Evolutionary conservation across 2,113 vertebrate species (phyloP), one percentile per base, ranked within the genome.

Genomic region (Baryphthengus martii): DNA sequence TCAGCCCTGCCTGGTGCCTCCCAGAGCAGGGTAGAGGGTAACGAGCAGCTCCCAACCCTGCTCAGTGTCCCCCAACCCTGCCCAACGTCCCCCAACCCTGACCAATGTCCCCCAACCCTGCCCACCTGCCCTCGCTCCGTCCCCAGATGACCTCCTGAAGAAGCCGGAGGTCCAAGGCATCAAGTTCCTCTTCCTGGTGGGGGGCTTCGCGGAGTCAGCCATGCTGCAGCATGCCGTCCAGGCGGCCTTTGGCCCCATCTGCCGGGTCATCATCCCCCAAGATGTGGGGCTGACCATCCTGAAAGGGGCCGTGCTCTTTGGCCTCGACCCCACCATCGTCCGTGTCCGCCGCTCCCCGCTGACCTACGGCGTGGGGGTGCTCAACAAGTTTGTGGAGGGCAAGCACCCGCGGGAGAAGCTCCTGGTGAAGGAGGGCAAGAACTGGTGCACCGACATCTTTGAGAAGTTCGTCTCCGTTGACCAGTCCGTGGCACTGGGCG

Each of bases 401-500:
- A 98, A 99, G 50, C 99, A 99, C 96, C 99, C 99, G 0, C 97
- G 96, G 0, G 99, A 99, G 62, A 99, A 99, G 94, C 98, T 99
- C 63, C 97, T 99, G 94, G 97, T 99, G 31, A 99, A 99, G 90
- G 99, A 99, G 2, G 99, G 99, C 10, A 98, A 98, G n/a, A 98
- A 98, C 83, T 99, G 99, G 99, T 99, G 99, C 98, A 99, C 99
- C 0, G 99, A 99, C 93, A 98, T 99, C 97, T 98, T 99, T 1
- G 99, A 99, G 96, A 98, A 99, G 95, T 99, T 99, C 6, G 99
- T 99, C 33, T 98, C 97, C 0, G 98, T 99, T 0, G 99, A 99
- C 93, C 99, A 99, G 95, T 99, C 99, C 0, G 99, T 99, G 97
- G 99, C 99, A 0, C 93, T 99, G 85, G 99, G 99, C 0, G 99